A percentile compares a stretch with the other conserved stretches of the same genome.
These are phyloP conservation scores for Cacajao melanocephalus DNA, from an alignment of 2,797 vertebrate species.

Conservation along the genomic window DNA sequence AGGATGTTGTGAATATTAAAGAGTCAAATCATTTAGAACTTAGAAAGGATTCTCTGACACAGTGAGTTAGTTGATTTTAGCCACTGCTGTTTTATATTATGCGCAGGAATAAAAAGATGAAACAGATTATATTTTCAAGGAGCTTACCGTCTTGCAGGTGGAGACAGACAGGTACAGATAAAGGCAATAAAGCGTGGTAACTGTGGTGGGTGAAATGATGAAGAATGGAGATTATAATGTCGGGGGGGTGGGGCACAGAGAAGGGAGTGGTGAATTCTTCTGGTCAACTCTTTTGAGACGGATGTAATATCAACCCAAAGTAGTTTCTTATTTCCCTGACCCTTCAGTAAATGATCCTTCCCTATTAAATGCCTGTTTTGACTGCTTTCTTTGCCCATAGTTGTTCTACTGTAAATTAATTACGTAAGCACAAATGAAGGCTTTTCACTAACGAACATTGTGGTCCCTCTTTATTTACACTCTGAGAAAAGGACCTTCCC, in stretches of 20 bases:
- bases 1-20: neutral
- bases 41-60: neutral
- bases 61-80: neutral
- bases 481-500: slow-evolving; percentile 32
- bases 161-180: slow-evolving; percentile 54
- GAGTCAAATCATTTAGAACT: slow-evolving; percentile 8
- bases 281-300: slow-evolving; percentile 65
- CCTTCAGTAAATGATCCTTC: slow-evolving; percentile 69
- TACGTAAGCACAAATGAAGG: slow-evolving; percentile 28
- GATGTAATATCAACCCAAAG: slow-evolving; percentile 74
- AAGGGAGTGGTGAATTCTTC: slow-evolving; percentile 59
- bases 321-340: slow-evolving; percentile 72
- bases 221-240: neutral
- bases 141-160: neutral
- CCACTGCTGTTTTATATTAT: neutral
- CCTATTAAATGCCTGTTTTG: slow-evolving; percentile 64
- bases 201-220: neutral
- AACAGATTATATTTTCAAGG: slow-evolving; percentile 6
- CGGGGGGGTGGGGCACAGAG: neutral
- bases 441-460: slow-evolving; percentile 1
- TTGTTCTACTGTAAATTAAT: slow-evolving; percentile 57
- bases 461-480: slow-evolving; percentile 35
- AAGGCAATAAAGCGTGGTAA: neutral
- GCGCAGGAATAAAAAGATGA: slow-evolving; percentile 3
- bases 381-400: slow-evolving; percentile 56